A percentile compares a stretch with the other conserved stretches of the same genome.
Conservation (phyloP, 2,113 vertebrate genomes). For the Okapia johnstoni region DNA sequence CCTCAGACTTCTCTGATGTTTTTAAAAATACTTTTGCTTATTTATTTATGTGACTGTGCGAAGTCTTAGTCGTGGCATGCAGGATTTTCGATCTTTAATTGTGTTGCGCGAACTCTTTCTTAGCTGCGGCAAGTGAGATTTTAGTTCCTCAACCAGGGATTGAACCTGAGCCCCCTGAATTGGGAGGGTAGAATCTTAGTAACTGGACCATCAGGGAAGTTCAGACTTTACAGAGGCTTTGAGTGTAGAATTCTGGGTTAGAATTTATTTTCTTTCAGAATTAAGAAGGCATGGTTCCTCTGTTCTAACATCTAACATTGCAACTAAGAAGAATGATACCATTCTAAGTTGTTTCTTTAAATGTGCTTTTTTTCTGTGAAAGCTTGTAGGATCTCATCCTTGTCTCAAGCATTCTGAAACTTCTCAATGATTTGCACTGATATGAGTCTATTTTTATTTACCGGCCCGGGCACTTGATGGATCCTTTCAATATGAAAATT, state of each 20-base stretch:
- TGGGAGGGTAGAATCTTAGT: background rate
- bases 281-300: background rate
- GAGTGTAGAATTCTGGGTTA: background rate
- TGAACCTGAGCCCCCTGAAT: background rate
- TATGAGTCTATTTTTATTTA: background rate
- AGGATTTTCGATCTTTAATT: background rate
- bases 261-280: background rate
- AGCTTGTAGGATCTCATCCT: background rate
- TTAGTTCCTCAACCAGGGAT: background rate
- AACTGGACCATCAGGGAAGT: background rate
- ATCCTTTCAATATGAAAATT: background rate
- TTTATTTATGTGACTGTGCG: background rate
- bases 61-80: background rate
- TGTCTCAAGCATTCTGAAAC: background rate
- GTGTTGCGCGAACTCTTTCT: accelerated
- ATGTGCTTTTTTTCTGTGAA: background rate
- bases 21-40: background rate
- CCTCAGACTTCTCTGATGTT: background rate
- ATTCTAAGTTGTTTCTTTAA: background rate
- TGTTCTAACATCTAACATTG: background rate
- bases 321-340: background rate
- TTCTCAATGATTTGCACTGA: background rate
- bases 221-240: background rate
- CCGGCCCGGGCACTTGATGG: background rate
- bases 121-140: background rate